Conservation (phyloP, 2,797 vertebrate genomes). For the Schizothorax lantsangensis region DNA sequence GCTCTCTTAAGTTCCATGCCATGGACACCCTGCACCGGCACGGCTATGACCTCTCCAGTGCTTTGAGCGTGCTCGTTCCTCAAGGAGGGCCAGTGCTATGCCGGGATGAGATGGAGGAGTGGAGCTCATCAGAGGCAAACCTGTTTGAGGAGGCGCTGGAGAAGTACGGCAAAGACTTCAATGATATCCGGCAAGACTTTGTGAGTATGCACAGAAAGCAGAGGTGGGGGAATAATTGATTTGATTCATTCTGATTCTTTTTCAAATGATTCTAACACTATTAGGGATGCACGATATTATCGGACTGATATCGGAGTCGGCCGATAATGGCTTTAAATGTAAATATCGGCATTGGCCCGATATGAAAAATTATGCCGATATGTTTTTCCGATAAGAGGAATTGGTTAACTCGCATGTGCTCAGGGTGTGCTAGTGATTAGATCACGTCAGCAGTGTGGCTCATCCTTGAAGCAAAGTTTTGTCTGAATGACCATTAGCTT, state of each 20-base stretch:
- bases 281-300: too few relatives aligned
- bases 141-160: slow-evolving; percentile 97
- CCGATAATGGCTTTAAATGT: too few relatives aligned
- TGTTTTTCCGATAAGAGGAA: too few relatives aligned
- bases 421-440: too few relatives aligned
- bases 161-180: slow-evolving; percentile 99
- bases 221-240: neutral
- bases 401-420: too few relatives aligned
- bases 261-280: neutral
- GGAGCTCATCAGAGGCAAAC: slow-evolving; percentile 96
- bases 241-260: neutral
- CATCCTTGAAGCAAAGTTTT: too few relatives aligned
- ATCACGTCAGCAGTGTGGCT: too few relatives aligned
- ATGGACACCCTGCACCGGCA: slow-evolving; percentile 96
- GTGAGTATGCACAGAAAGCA: slow-evolving; percentile 79
- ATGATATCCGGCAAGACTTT: slow-evolving; percentile 98
- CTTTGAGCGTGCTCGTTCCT: slow-evolving; percentile 91
- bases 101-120: slow-evolving; percentile 97
- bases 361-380: too few relatives aligned
- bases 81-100: slow-evolving; percentile 94
- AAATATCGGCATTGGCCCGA: too few relatives aligned
- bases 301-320: too few relatives aligned
- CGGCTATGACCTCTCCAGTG: slow-evolving; percentile 92
- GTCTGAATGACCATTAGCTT: too few relatives aligned
- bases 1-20: slow-evolving; percentile 87